Conservation (phyloP, 1,140 invertebrate species). For the Drosophila oshimai region DNA sequence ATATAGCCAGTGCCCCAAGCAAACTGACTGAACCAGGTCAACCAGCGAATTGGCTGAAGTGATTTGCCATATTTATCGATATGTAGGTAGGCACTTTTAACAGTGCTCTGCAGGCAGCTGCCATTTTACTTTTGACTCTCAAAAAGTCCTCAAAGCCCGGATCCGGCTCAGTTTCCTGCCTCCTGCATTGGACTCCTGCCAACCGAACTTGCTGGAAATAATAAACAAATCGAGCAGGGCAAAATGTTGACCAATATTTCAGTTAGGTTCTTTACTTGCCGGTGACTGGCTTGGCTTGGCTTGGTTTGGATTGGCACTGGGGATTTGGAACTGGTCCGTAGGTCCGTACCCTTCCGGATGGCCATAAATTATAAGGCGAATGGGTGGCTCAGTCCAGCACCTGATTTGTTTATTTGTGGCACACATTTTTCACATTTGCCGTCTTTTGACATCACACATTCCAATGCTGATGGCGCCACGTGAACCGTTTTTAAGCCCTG, state of each 20-base stretch:
- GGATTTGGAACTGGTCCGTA: too few species aligned
- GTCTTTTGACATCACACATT: constrained; percentile 39
- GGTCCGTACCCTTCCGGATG: constrained; percentile 20
- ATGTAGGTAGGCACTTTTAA: constrained; percentile 17
- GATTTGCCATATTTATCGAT: constrained; percentile 66
- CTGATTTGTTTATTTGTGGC: constrained; percentile 73
- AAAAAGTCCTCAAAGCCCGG: not conserved
- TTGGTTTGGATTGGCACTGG: too few species aligned
- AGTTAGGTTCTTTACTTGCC: constrained; percentile 35
- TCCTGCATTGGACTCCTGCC: constrained; percentile 11
- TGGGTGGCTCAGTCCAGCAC: constrained; percentile 30
- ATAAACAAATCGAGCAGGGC: constrained; percentile 37
- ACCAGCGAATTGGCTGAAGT: constrained; percentile 33
- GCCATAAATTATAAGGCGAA: constrained; percentile 59
- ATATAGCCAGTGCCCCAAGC: constrained; percentile 17
- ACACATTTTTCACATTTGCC: constrained; percentile 58
- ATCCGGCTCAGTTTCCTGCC: constrained; percentile 22
- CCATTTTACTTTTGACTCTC: constrained; percentile 37
- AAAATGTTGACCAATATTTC: constrained; percentile 74
- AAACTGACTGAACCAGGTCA: constrained; percentile 38
- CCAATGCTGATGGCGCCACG: constrained; percentile 18
- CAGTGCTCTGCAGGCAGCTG: constrained; percentile 33
- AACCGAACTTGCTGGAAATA: constrained; percentile 48
- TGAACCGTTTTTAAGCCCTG: not conserved
- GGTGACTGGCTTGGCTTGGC: not conserved